phyloP scores from a whole-genome alignment of 2,888 invertebrate genomes.

The Cyrtodaria siliqua region DNA sequence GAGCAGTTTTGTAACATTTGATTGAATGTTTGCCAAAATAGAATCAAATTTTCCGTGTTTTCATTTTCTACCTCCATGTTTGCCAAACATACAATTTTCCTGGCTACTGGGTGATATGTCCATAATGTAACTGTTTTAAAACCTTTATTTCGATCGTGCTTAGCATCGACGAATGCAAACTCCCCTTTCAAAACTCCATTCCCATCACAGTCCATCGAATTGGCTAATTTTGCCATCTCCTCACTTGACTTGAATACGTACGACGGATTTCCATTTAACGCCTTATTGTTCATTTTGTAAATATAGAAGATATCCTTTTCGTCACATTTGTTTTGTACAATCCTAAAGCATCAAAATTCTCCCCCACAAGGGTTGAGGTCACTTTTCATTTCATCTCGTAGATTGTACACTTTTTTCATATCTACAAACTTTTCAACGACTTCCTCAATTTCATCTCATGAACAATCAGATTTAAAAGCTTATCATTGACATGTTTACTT shows the following conservation, averaged over 20 bases:
- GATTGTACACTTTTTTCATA: too few relatives aligned
- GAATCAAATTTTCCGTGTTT: constrained; percentile 10
- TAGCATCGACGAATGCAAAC: constrained; percentile 23
- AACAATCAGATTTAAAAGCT: too few relatives aligned
- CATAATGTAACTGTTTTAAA: constrained; percentile 25
- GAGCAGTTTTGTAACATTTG: neutral
- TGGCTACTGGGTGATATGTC: constrained; percentile 15
- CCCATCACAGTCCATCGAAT: constrained; percentile 10
- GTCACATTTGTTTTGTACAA: neutral
- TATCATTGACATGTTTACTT: too few relatives aligned
- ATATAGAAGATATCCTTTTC: constrained; percentile 5
- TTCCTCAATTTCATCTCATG: too few relatives aligned
- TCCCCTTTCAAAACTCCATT: constrained; percentile 15
- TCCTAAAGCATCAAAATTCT: too few relatives aligned
- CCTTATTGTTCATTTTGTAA: constrained; percentile 11
- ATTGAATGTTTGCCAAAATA: constrained; percentile 4
- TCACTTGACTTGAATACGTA: constrained; percentile 21
- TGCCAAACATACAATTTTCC: constrained; percentile 15
- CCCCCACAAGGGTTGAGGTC: too few relatives aligned
- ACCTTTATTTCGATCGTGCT: constrained; percentile 12
- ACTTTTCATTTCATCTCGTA: too few relatives aligned
- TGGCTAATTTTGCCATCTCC: constrained; percentile 2
- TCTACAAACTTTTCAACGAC: too few relatives aligned
- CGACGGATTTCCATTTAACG: constrained; percentile 11
- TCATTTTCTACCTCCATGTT: constrained; percentile 15